Evolutionary conservation across 2,888 invertebrate genomes (phyloP), one percentile per base, ranked within the genome.

Genomic region (Zhengitettix transpicula): DNA sequence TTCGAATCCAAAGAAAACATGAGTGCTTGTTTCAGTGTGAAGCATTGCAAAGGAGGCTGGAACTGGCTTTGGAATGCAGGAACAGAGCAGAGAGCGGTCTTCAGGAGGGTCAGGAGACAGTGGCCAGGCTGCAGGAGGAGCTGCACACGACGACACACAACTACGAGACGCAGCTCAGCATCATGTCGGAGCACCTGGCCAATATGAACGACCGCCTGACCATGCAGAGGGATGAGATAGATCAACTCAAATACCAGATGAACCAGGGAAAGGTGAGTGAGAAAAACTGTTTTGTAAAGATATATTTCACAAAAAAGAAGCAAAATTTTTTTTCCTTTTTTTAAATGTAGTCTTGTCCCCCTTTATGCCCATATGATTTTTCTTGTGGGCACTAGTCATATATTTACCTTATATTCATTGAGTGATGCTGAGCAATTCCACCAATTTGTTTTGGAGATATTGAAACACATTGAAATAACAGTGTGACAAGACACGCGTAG

Each of bases 201-300:
- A 81, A 81, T 58, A 81, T 87, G 78, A 87, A 87, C 74, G 94
- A 94, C 67, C 92, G 90, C 74, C 80, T 96, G 56, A 83, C 93
- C 28, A 74, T 75, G 58, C 89, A 90, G 69, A 85, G 87, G 70
- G 90, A 91, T 73, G 81, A 85, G 70, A 85, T 90, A 66, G 83
- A 88, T 66, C 78, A 78, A 64, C 73, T 87, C 42, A 80, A 79
- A 66, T 84, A 82, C 68, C 81, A 81, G 70, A 74, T 80, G 60
- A n/a, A 69, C 73, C 65, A 77, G n/a, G 47, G 47, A 12, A 47
- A 47, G 47, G 47, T 47, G n/a, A 14, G n/a, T 12, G 10, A 42
- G 12, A 11, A 11, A 42, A 11, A 47, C 47, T 47, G 5, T 40
- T 11, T 17, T 53, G n/a, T 40, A 40, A 12, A 56, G 40, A 40